Evolutionary conservation across 2,888 invertebrate genomes (phyloP).

Genomic region (Sisyra nigra): DNA sequence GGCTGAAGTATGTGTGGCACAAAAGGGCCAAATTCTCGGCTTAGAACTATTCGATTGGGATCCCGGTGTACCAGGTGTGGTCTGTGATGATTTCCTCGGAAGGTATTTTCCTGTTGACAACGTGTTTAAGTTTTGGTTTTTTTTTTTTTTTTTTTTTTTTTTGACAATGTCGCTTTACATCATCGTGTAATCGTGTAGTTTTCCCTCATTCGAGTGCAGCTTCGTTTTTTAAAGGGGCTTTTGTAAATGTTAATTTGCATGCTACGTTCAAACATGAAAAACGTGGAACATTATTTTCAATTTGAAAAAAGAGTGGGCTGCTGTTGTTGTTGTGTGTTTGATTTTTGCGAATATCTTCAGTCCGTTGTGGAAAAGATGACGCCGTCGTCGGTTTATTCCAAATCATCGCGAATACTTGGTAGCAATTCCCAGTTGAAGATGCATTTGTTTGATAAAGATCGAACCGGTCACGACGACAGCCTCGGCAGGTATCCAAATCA

Average conservation of each 20-base stretch:
- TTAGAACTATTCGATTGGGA: conserved; percentile 75
- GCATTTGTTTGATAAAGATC: conserved; percentile 82
- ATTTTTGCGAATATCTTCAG: too few species aligned
- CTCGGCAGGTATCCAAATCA: conserved; percentile 55
- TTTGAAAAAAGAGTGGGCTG: too few species aligned
- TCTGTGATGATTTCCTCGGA: conserved; percentile 71
- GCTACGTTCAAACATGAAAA: too few species aligned
- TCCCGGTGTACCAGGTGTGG: conserved; percentile 57
- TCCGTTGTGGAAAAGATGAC: too few species aligned
- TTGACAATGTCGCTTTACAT: not conserved
- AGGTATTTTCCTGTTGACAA: conserved; percentile 34
- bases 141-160: not conserved
- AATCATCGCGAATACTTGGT: not conserved
- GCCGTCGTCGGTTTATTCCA: not conserved
- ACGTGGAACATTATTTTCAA: too few species aligned
- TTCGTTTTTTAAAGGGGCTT: too few species aligned
- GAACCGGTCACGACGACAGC: conserved; percentile 77
- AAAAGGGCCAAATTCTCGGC: conserved; percentile 55
- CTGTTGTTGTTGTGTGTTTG: too few species aligned
- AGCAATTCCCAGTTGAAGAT: conserved; percentile 21
- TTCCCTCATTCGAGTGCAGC: not conserved
- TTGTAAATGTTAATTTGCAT: too few species aligned
- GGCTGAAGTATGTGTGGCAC: conserved; percentile 25
- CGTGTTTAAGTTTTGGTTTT: not conserved
- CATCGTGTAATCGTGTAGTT: not conserved